Evolutionary conservation across 2,888 invertebrate genomes (phyloP), one percentile per base, ranked within the genome.

Genomic region (Orchestes rusci): DNA sequence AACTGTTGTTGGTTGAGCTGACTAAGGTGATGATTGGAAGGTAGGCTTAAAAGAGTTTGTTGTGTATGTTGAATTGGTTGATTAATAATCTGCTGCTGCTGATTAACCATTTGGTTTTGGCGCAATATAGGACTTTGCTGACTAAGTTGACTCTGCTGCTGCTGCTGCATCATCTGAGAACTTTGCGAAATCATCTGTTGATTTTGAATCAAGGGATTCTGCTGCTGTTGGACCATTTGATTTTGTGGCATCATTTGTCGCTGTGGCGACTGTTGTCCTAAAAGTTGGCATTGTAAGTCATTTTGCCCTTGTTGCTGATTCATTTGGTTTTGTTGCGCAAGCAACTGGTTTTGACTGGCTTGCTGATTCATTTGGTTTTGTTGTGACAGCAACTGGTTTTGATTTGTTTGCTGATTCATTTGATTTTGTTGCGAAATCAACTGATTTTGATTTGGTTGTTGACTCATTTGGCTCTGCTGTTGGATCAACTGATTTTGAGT

Each of bases 1-100:
- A 63, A 65, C 39, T 59, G 58, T 32, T 57, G 53, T n/a, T 51
- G 46, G 48, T 66, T 67, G 42, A 70, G 67, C 3, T 69, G 51
- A 45, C 69, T 66, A 48, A 70, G 69, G 38, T 57, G 58, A 29
- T 55, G 56, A 42, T 52, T 53, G 23, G 54, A 51, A 13, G 49
- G 42, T 16, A 49, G 38, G 32, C 42, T 31, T n/a, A 49, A 18
- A 7, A 49, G 34, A 13, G 28, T 34, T 16, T 45, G 42, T 30
- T 44, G 48, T 13, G 31, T 30, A 15, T 38, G 44, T 17, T 42
- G 49, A 36, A 30, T 39, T 7, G 13, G 17, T n/a, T 43, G 45
- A 40, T 39, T 39, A 7, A 50, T 12, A 16, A 51, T 34, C n/a
- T 47, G 38, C 16, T 45, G 45, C 15, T 50, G 50, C 32, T 48